A percentile compares a stretch with the other conserved stretches of the same genome.
These are phyloP conservation scores for Drosophila subpulchrella DNA, from an alignment of 1,140 invertebrate genomes.

Conservation along the genomic window DNA sequence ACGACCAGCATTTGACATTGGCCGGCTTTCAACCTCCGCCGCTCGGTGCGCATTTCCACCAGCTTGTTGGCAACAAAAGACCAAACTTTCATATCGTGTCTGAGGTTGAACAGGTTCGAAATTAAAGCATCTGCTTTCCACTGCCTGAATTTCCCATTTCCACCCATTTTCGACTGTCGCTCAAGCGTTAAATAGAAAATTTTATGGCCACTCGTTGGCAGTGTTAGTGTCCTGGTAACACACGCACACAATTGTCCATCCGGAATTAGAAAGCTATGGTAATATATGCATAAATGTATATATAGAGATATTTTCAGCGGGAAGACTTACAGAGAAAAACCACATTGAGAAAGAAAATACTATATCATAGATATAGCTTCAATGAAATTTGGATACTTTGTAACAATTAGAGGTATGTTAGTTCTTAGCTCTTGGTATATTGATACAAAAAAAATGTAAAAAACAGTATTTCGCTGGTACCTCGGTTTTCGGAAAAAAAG, in stretches of 20 bases:
- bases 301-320: no score
- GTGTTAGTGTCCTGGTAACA: conserved; percentile 58
- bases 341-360: background rate
- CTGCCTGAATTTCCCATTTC: conserved; percentile 11
- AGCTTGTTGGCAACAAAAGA: conserved; percentile 37
- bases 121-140: conserved; percentile 49
- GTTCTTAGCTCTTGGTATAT: no score
- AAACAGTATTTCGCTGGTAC: no score
- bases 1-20: conserved; percentile 48
- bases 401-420: no score
- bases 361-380: background rate
- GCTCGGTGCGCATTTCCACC: conserved; percentile 2
- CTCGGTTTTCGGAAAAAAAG: no score
- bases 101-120: conserved; percentile 67
- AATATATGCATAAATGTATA: conserved; percentile 6
- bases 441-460: no score
- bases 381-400: no score
- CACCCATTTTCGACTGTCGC: conserved; percentile 35
- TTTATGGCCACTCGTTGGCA: conserved; percentile 57
- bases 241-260: conserved; percentile 35
- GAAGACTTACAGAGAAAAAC: background rate
- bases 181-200: conserved; percentile 82
- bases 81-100: conserved; percentile 60
- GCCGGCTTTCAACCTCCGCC: conserved; percentile 6
- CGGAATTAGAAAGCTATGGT: conserved; percentile 12